Evolutionary conservation across 2,113 vertebrate genomes (phyloP).

Genomic region (Eretmodus cyanostictus): DNA sequence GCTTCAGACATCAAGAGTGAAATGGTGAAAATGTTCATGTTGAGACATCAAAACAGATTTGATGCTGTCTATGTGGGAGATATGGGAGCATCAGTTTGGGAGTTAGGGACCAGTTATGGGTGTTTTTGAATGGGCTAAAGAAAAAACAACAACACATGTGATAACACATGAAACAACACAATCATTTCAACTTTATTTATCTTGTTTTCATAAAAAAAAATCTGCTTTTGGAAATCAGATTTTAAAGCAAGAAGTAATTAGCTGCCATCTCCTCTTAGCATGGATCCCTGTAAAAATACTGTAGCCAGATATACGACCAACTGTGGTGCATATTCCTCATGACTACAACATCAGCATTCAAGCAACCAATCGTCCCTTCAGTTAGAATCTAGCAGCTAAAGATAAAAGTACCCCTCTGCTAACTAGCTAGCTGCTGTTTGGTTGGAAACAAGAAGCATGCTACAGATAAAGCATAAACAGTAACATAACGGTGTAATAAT

Average conservation of each 20-base stretch:
- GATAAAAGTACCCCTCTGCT: not conserved
- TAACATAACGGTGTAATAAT: not conserved
- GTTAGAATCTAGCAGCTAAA: not conserved
- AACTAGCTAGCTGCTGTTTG: not conserved
- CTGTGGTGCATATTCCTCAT: not conserved
- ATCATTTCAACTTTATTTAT: not conserved
- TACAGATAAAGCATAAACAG: not conserved
- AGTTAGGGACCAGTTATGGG: not conserved
- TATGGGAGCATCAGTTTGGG: not conserved
- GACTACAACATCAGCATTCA: not conserved
- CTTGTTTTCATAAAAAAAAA: not conserved
- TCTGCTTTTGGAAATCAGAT: not conserved
- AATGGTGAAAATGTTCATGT: not conserved
- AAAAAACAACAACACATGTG: not conserved
- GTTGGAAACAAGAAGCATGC: not conserved
- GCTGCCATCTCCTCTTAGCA: rapidly evolving
- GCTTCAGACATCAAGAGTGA: rapidly evolving
- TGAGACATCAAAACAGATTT: not conserved
- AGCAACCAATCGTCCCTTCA: not conserved
- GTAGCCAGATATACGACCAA: not conserved
- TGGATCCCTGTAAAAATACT: not conserved
- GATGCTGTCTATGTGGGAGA: not conserved
- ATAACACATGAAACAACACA: rapidly evolving
- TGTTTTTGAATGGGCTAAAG: not conserved
- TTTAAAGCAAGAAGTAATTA: not conserved